Base-by-base conservation (phyloP, 1,140 invertebrate species). In the Aricia agestis region DNA sequence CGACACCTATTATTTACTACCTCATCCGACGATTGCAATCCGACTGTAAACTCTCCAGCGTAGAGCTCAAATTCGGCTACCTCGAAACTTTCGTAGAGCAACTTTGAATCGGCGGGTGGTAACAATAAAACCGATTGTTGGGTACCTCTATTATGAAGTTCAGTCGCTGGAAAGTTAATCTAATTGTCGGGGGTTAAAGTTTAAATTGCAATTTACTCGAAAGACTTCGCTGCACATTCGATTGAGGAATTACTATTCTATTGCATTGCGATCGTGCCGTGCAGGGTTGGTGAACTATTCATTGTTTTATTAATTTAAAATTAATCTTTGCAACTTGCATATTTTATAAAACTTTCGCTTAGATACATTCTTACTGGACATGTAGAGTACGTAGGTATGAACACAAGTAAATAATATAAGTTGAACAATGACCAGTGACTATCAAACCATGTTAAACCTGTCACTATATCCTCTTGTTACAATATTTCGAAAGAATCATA, bases 51-150 rank as follows among this genome's bases (percentile, higher is more conserved):
- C 32, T 65, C 7, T 25, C 42, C 25, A 4, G 6, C 13, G 32
- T 72, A 72, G 70, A 74, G 70, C 80, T 78, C 76, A 76, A 79
- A 81, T 69, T 78, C 72, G 59, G 73, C 59, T 77, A 71, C 67
- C 69, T 58, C 7, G 15, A 45, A 42, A 10, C n/a, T 9, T 71
- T 70, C 76, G 76, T 73, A 73, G 72, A 80, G 81, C 82, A 87
- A 87, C 80, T 85, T 85, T 84, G 80, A 84, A 83, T 79, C 87
- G 80, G 81, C 87, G 87, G 87, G 87, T 86, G 87, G 87, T 87
- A 87, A 89, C 87, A 89, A 89, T 87, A 87, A 87, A 84, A 83
- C 78, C 85, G 82, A 89, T 87, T 89, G 87, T 87, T 80, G 73
- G 78, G 77, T 42, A 69, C 68, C 69, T 78, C 80, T 81, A 85